These are phyloP conservation scores for Strix aluco DNA, from an alignment of 2,113 vertebrate species.

Conservation along the genomic window DNA sequence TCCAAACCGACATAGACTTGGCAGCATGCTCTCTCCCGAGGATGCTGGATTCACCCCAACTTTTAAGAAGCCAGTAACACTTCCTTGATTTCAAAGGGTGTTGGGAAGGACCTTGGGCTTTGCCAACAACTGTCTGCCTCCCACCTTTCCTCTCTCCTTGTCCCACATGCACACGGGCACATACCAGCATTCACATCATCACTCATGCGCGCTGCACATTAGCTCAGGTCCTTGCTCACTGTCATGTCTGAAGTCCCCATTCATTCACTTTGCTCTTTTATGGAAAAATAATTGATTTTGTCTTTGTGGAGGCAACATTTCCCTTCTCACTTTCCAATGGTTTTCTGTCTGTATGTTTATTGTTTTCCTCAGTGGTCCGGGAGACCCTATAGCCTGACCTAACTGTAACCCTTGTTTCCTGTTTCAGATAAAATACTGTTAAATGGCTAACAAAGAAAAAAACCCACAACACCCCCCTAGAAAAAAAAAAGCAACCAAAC, in stretches of 20 bases:
- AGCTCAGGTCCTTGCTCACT: not conserved
- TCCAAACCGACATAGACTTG: constrained; percentile 31
- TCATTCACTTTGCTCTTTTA: not conserved
- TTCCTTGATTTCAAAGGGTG: not conserved
- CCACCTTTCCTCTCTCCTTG: not conserved
- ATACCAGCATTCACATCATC: not conserved
- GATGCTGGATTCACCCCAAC: constrained; percentile 33
- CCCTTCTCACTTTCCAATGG: not conserved
- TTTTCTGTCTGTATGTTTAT: not conserved
- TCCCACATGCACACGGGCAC: not conserved
- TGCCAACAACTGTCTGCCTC: not conserved
- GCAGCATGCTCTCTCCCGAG: constrained; percentile 29
- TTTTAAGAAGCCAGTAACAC: not conserved
- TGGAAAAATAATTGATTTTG: not conserved
- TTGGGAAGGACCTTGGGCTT: not conserved
- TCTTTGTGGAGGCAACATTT: not conserved
- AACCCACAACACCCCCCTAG: not conserved
- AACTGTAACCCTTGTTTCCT: constrained; percentile 7
- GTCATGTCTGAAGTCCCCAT: not conserved
- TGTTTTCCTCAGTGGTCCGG: not conserved
- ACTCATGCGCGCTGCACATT: not conserved
- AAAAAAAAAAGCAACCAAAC: not conserved
- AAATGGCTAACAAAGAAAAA: not conserved
- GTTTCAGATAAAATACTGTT: not conserved
- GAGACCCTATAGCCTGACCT: not conserved